Conservation (phyloP, 2,888 invertebrate genomes). For the Cryptus viduatorius region DNA sequence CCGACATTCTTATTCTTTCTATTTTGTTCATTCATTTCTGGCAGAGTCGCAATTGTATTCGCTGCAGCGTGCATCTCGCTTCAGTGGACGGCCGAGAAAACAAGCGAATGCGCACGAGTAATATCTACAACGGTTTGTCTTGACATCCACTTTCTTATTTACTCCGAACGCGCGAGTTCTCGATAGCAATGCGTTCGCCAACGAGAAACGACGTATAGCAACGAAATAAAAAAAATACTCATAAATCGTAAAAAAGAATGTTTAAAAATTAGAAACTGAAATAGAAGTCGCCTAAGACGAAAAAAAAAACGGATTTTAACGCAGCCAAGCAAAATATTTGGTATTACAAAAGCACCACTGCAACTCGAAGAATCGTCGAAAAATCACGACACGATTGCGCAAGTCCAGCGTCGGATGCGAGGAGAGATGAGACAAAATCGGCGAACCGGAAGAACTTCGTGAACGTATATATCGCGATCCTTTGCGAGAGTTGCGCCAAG, state of each 20-base stretch:
- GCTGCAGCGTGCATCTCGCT: slow-evolving; percentile 26
- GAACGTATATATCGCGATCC: slow-evolving; percentile 39
- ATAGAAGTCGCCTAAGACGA: background rate
- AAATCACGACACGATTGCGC: background rate
- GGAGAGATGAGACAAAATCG: slow-evolving; percentile 18
- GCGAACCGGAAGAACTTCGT: slow-evolving; percentile 10
- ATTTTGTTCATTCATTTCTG: slow-evolving; percentile 39
- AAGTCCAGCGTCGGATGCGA: slow-evolving; percentile 9
- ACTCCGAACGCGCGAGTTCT: slow-evolving; percentile 57
- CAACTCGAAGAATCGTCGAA: background rate
- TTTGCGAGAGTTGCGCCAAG: slow-evolving; percentile 67
- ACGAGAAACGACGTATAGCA: background rate
- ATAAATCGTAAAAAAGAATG: slow-evolving; percentile 8
- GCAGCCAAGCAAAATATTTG: background rate
- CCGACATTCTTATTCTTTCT: slow-evolving; percentile 42
- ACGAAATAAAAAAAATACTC: slow-evolving; percentile 4
- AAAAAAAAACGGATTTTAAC: background rate
- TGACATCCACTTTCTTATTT: slow-evolving; percentile 72
- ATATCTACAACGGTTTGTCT: slow-evolving; percentile 71
- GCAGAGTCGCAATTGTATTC: slow-evolving; percentile 45
- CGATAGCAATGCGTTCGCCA: slow-evolving; percentile 51
- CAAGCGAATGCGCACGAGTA: slow-evolving; percentile 61
- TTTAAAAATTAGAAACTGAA: background rate
- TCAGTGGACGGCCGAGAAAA: slow-evolving; percentile 34
- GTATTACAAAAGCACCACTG: background rate